Evolutionary conservation across 2,888 invertebrate species (phyloP).

Genomic region (Chalcosyrphus nemorum): DNA sequence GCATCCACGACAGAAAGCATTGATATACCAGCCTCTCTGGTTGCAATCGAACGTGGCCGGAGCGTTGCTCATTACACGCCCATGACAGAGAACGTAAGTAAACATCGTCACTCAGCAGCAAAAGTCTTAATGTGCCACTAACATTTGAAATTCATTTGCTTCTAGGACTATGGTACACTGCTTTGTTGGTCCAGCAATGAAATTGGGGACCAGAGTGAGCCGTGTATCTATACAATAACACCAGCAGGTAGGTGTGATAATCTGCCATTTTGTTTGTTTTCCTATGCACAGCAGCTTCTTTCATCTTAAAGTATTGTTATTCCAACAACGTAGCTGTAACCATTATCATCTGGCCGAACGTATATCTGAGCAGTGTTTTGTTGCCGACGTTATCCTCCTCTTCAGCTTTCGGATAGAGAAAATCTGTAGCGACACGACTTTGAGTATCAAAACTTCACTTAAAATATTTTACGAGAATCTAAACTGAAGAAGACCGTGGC

Average conservation of each 20-base stretch:
- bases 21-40: slow-evolving; percentile 86
- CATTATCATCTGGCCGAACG: no score
- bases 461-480: no score
- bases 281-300: neutral
- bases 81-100: slow-evolving; percentile 85
- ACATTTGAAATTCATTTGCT: neutral
- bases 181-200: slow-evolving; percentile 89
- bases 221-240: slow-evolving; percentile 88
- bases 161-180: slow-evolving; percentile 87
- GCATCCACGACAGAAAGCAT: slow-evolving; percentile 86
- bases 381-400: slow-evolving; percentile 17
- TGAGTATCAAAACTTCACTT: no score
- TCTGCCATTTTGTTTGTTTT: neutral
- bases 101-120: neutral
- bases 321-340: neutral
- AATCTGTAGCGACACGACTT: slow-evolving; percentile 6
- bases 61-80: slow-evolving; percentile 88
- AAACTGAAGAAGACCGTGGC: no score
- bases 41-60: slow-evolving; percentile 85
- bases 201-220: slow-evolving; percentile 87
- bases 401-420: slow-evolving; percentile 10
- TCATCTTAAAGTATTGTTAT: slow-evolving; percentile 19
- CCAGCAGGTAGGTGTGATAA: slow-evolving; percentile 85
- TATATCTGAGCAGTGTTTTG: neutral
- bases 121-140: neutral